A percentile compares a stretch with the other conserved stretches of the same genome.
phyloP scores from a whole-genome alignment of 2,797 vertebrate genomes.

The Meriones psammophilus region DNA sequence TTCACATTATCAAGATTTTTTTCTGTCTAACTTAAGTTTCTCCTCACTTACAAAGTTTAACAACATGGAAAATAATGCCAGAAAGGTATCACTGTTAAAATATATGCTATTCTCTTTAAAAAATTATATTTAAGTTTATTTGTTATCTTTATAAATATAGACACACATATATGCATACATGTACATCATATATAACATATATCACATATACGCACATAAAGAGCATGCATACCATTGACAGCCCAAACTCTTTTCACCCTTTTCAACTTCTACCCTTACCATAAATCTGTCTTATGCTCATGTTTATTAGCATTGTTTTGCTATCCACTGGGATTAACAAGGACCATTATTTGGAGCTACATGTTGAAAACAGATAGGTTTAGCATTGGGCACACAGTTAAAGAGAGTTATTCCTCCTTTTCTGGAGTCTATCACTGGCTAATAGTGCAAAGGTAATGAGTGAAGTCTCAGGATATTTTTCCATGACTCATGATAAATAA shows the following conservation, averaged over 20 bases:
- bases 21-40: background rate
- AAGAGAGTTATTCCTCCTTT: background rate
- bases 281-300: background rate
- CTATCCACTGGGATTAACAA: background rate
- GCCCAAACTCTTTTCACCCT: no score
- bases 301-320: background rate
- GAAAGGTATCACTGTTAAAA: background rate
- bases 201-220: background rate
- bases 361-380: background rate
- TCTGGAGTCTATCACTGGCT: background rate
- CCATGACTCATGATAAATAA: no score
- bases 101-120: background rate
- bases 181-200: background rate
- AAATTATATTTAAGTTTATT: background rate
- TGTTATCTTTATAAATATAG: background rate
- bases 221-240: background rate
- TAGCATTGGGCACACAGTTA: background rate
- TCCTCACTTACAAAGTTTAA: background rate
- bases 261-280: background rate
- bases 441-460: background rate
- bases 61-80: background rate
- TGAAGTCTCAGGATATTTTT: background rate
- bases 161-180: background rate
- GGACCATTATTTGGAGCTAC: background rate
- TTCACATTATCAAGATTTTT: background rate